Base-by-base conservation (phyloP, 2,113 vertebrate species). In the Tachuris rubrigastra region DNA sequence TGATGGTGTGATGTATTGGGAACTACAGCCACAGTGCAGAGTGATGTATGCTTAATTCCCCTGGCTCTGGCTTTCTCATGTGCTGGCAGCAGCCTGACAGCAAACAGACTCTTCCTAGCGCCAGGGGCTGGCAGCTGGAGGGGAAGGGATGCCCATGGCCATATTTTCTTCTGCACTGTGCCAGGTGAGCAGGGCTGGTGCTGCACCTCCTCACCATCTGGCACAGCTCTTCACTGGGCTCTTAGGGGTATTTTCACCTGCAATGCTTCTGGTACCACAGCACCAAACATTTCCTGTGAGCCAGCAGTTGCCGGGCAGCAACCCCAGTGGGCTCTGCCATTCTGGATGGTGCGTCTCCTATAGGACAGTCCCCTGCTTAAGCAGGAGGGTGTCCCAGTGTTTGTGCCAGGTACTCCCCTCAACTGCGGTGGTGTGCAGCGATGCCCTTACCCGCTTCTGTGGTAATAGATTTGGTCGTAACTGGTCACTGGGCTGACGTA, bases 361-460 rank as follows among this genome's bases (percentile, higher is more conserved):
- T 3, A 2, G 13, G 62, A 46, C 9, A 7, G 0, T 62, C 6
- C 7, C 1, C 5, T 22, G 60, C 24, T 60, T 31, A 1, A 1
- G 6, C 31, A 71, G n/a, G 14, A 72, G 8, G 1, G 6, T 88
- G 22, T 27, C 27, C 37, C 10, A 11, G 0, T 52, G 19, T 50
- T 71, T 74, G 56, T 60, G 27, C 41, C 8, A 9, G 28, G 47
- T 22, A 22, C 35, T 65, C 6, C 2, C 9, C 42, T 68, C 28
- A 21, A 3, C 10, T 1, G 0, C 5, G 37, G 2, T 7, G 4
- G 14, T 14, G n/a, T 1, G 2, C 3, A 17, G 30, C 0, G 0
- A 12, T 62, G 22, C 25, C 41, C 33, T n/a, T 50, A 9, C 13
- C 20, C 41, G n/a, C 35, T 63, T 67, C 56, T 53, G 10, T 44